phyloP scores from a whole-genome alignment of 2,797 vertebrate species.

The Chelon auratus region DNA sequence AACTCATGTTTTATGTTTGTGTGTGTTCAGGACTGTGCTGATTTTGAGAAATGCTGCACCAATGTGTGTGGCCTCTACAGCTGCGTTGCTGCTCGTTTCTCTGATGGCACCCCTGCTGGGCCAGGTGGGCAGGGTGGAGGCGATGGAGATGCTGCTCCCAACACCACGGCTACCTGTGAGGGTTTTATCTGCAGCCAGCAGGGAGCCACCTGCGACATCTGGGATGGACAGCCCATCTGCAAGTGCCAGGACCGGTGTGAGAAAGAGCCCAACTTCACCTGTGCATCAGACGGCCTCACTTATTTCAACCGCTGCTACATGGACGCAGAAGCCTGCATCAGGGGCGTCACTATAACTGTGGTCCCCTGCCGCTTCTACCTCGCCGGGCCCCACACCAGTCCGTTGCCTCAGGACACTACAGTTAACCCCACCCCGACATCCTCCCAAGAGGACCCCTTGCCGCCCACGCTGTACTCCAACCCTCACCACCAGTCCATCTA shows the following conservation, averaged over 20 bases:
- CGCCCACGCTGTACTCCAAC: conserved; percentile 91
- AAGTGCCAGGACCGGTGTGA: conserved; percentile 96
- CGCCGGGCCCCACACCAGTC: conserved; percentile 89
- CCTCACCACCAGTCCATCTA: conserved; percentile 91
- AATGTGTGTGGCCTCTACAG: conserved; percentile 96
- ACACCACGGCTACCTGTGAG: conserved; percentile 85
- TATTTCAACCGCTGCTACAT: conserved; percentile 99
- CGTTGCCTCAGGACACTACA: conserved; percentile 88
- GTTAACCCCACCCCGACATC: conserved; percentile 86
- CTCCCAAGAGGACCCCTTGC: conserved; percentile 81
- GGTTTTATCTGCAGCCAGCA: conserved; percentile 94
- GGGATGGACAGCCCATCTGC: conserved; percentile 95
- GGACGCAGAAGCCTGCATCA: conserved; percentile 95
- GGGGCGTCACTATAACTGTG: conserved; percentile 87
- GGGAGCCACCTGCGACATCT: conserved; percentile 94
- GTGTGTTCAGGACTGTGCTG: conserved; percentile 88
- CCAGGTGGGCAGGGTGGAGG: conserved; percentile 65
- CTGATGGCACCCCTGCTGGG: conserved; percentile 79
- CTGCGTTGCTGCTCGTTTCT: conserved; percentile 94
- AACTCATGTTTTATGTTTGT: conserved; percentile 21
- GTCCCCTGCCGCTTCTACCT: conserved; percentile 93
- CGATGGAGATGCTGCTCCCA: conserved; percentile 20
- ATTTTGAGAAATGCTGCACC: conserved; percentile 95
- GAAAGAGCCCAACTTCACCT: conserved; percentile 97
- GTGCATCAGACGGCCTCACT: conserved; percentile 95